A percentile compares a stretch with the other conserved stretches of the same genome.
phyloP scores from a whole-genome alignment of 2,113 vertebrate genomes.

The Amphiprion ocellaris region DNA sequence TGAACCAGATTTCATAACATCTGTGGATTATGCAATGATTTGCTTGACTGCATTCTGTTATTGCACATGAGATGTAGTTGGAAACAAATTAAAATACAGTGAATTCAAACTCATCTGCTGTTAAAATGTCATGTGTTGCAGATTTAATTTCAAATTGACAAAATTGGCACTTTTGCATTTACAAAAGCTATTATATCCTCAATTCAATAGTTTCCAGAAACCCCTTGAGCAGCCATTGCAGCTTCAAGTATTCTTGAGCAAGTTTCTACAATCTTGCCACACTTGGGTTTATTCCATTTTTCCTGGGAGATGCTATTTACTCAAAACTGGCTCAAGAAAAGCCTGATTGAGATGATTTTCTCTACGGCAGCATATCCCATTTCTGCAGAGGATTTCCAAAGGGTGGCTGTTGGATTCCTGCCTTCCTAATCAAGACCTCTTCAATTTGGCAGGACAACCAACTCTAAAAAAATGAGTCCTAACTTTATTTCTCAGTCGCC shows the following conservation, averaged over 20 bases:
- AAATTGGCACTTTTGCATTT: neutral
- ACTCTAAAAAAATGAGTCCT: neutral
- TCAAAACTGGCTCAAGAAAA: neutral
- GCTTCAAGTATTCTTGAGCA: no score
- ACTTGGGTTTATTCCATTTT: no score
- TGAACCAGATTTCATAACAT: constrained; percentile 18
- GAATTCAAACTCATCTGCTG: neutral
- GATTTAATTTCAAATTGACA: no score
- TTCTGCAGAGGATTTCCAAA: neutral
- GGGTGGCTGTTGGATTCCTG: neutral
- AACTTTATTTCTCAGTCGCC: no score
- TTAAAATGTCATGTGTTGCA: no score
- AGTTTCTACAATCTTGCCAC: no score
- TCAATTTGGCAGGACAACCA: neutral
- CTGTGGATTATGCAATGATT: constrained; percentile 25
- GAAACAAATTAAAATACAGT: constrained; percentile 6
- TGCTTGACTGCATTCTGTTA: constrained; percentile 13
- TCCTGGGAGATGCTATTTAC: neutral
- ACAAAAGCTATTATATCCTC: neutral
- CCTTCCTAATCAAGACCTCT: neutral
- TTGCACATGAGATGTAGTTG: constrained; percentile 1
- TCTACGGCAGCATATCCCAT: neutral
- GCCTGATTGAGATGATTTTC: neutral
- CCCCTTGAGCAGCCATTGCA: no score
- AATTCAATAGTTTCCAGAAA: no score